A percentile compares a stretch with the other conserved stretches of the same genome.
phyloP scores from a whole-genome alignment of 2,797 vertebrate species.

The Pseudomugil tenellus region DNA sequence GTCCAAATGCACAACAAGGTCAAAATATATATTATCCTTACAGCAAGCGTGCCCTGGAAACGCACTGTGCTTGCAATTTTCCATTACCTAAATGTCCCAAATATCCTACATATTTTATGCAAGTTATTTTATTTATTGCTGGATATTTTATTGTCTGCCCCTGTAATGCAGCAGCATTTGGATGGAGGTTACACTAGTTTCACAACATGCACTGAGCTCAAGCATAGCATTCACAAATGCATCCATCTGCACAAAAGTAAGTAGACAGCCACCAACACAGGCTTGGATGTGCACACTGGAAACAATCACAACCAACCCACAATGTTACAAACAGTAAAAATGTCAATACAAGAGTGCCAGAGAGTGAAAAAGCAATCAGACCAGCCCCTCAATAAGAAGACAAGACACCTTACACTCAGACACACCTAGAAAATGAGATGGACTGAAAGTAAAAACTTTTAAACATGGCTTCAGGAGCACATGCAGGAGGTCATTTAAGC shows the following conservation, averaged over 20 bases:
- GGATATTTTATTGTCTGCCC: conserved; percentile 35
- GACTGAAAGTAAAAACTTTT: conserved; percentile 30
- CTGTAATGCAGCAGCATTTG: conserved; percentile 44
- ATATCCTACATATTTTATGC: background rate
- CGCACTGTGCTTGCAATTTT: background rate
- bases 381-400: conserved; percentile 6
- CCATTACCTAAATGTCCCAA: background rate
- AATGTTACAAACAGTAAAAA: conserved; percentile 1
- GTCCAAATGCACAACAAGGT: background rate
- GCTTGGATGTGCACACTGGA: conserved; percentile 36
- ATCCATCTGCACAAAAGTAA: conserved; percentile 31
- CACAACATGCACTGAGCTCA: conserved; percentile 64
- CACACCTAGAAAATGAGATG: conserved; percentile 30
- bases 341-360: conserved; percentile 1
- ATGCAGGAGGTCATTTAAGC: conserved; percentile 58
- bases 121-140: background rate
- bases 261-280: conserved; percentile 29
- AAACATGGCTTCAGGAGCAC: conserved; percentile 45
- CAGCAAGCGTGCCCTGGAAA: background rate
- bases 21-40: background rate
- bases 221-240: conserved; percentile 39
- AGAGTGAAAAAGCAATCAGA: conserved; percentile 8
- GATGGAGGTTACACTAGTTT: conserved; percentile 32
- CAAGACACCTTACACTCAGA: conserved; percentile 34
- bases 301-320: conserved; percentile 22